Base-by-base conservation (phyloP, 2,888 invertebrate genomes). In the Calameuta pallipes region DNA sequence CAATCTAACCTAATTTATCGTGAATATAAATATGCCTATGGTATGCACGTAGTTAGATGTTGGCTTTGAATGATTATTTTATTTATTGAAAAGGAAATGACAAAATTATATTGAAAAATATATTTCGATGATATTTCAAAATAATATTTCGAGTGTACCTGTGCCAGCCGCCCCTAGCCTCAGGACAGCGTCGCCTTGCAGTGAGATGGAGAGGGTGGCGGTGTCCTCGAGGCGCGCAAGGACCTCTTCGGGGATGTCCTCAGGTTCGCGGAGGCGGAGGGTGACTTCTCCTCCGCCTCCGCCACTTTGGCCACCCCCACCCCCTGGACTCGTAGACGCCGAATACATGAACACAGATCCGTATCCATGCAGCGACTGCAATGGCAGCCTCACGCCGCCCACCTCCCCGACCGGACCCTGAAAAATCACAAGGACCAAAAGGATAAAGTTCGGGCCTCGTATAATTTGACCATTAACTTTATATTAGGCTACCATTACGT, bases 301-400 rank as follows among this genome's bases (percentile, higher is more conserved):
- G 75, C 87, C 86, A 79, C 87, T 85, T 80, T 87, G 86, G 77
- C 88, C 86, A 80, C 87, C 81, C 56, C 89, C 90, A 85, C 90
- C 88, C 76, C 91, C 91, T 75, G 91, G 91, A 84, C 91, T 91
- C 85, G 91, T 91, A 84, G 91, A 90, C 80, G 91, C 91, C 85
- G 91, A 91, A 87, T 91, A 91, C 91, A 91, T 91, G 89, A 91
- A 91, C 86, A 91, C 90, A 81, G 91, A 91, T 83, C 91, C 91
- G 88, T 91, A 91, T 85, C 91, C 91, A 89, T 91, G 91, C 85
- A 91, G 86, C 82, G 91, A 91, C 85, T 91, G 91, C 83, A 91
- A 82, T 71, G 91, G 91, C 87, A 91, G 87, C 85, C 91, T 89
- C 82, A 91, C 91, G 85, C 91, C 91, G 82, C 91, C 91, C 83